Base-by-base conservation (phyloP, 92 coral and sea anemone genomes). In the Actinostola sp. region DNA sequence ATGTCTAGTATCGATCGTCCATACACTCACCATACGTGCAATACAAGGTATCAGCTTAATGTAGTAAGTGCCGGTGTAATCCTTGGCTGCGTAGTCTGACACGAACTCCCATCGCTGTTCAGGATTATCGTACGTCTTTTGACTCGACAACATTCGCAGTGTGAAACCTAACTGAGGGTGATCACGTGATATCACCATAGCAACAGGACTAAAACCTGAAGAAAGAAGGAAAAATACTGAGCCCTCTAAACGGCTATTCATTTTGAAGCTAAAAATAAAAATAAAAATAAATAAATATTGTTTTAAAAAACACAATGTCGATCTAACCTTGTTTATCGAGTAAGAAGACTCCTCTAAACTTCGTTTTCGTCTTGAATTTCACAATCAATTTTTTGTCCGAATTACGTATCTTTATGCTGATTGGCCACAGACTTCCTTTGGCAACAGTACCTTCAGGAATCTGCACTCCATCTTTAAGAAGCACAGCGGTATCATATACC, bases 161-260 rank as follows among this genome's bases (percentile, higher is more conserved):
- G 82, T 50, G 66, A 95, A 92, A 55, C 96, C 92, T 28, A 88
- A 80, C 49, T 92, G 89, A 26, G 99, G 97, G 29, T 87, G 96
- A 48, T 89, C 93, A 64, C 97, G 99, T 71, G 99, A 95, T 67
- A 95, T 83, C 35, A 95, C 97, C 97, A 81, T 78, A 25, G 97
- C 93, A 23, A 76, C 59, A n/a, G 76, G 62, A 50, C 82, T 67
- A 44, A 73, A 80, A 39, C 81, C 98, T 93, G n/a, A n/a, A 48
- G 27, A 55, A 45, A 23, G 58, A 51, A 32, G 9, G n/a, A 49
- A 49, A 49, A n/a, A n/a, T n/a, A n/a, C n/a, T n/a, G n/a, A n/a
- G n/a, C n/a, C n/a, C n/a, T n/a, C n/a, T n/a, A n/a, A n/a, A n/a
- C n/a, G n/a, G n/a, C n/a, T n/a, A n/a, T n/a, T n/a, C n/a, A n/a